phyloP scores from a whole-genome alignment of 2,888 invertebrate species.

The Spialia ferax region DNA sequence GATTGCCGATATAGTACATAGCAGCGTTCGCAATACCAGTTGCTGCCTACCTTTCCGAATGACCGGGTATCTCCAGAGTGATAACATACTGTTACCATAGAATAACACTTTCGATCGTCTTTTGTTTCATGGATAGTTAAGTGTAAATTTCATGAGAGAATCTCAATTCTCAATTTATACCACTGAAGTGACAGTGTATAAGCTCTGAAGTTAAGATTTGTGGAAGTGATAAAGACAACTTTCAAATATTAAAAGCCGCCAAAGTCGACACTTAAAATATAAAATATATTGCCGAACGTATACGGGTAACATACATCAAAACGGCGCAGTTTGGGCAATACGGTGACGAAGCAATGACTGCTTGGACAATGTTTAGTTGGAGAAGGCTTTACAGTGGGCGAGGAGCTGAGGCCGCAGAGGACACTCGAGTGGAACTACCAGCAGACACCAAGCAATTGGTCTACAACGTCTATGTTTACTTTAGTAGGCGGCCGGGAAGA shows the following conservation, averaged over 20 bases:
- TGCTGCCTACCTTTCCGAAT: constrained; percentile 60
- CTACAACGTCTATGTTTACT: constrained; percentile 81
- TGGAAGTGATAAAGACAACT: not conserved
- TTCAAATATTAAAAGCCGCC: not conserved
- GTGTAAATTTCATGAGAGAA: not conserved
- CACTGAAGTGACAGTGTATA: not conserved
- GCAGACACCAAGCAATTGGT: constrained; percentile 80
- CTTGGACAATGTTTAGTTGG: constrained; percentile 85
- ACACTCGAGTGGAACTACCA: constrained; percentile 70
- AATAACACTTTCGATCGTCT: not conserved
- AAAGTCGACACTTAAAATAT: not conserved
- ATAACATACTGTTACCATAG: constrained; percentile 23
- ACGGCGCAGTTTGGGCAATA: constrained; percentile 84
- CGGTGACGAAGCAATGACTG: constrained; percentile 83
- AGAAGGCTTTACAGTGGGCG: constrained; percentile 74
- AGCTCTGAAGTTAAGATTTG: not conserved
- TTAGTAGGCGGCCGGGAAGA: constrained; percentile 74
- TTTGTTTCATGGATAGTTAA: constrained; percentile 4
- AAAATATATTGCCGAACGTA: constrained; percentile 2
- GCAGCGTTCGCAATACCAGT: constrained; percentile 65
- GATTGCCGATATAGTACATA: constrained; percentile 67
- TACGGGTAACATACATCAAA: constrained; percentile 51
- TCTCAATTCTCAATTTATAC: not conserved
- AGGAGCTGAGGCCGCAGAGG: constrained; percentile 65
- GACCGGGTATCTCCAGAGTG: constrained; percentile 63